These are phyloP conservation scores for Lipophrys pholis DNA, from an alignment of 2,113 vertebrate genomes.

Conservation along the genomic window DNA sequence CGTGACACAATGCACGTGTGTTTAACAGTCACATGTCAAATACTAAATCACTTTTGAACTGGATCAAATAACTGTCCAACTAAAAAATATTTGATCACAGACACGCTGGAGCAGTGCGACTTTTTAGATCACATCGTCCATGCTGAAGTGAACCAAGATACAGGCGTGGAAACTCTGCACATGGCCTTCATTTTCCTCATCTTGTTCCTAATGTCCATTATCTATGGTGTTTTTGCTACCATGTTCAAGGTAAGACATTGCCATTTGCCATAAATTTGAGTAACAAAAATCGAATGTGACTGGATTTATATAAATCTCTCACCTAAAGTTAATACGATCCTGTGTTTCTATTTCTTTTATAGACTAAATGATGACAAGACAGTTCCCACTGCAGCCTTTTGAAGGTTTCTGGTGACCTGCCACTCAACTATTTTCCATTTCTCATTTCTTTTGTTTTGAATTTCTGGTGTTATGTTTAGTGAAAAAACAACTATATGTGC, in stretches of 20 bases:
- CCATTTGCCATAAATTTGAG: no score
- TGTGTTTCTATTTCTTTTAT: no score
- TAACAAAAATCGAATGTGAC: not conserved
- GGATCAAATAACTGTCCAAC: not conserved
- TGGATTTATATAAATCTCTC: no score
- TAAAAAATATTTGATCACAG: slow-evolving; percentile 26
- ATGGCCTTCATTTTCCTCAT: slow-evolving; percentile 68
- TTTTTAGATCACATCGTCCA: slow-evolving; percentile 53
- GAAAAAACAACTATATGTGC: not conserved
- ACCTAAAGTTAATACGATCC: no score
- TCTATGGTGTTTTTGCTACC: slow-evolving; percentile 68
- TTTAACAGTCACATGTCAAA: not conserved
- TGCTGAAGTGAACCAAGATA: slow-evolving; percentile 43
- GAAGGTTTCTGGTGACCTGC: not conserved
- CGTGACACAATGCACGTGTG: not conserved
- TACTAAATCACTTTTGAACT: not conserved
- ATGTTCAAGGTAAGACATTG: slow-evolving; percentile 72
- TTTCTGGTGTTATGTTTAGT: not conserved
- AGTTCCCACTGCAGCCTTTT: not conserved
- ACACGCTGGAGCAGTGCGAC: slow-evolving; percentile 28
- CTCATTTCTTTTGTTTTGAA: not conserved
- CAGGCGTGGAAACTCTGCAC: slow-evolving; percentile 64
- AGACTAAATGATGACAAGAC: not conserved
- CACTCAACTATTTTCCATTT: no score
- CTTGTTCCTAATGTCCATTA: slow-evolving; percentile 68